Evolutionary conservation across 2,113 vertebrate genomes (phyloP).

Genomic region (Hemicordylus capensis): DNA sequence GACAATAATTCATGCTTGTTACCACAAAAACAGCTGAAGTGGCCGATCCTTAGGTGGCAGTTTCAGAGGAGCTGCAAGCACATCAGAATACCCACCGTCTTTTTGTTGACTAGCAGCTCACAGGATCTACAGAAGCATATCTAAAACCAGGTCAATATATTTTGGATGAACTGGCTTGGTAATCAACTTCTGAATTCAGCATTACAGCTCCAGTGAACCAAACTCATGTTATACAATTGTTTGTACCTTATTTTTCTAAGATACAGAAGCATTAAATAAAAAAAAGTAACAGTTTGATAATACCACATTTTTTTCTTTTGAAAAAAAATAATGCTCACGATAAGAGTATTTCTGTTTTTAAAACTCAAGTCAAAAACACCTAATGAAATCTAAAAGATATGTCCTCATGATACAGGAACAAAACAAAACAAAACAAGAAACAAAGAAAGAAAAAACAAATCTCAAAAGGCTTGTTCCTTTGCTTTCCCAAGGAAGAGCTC

Average conservation of each 20-base stretch:
- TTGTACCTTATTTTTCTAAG: no score
- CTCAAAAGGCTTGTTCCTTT: not conserved
- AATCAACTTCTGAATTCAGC: not conserved
- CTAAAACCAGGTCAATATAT: not conserved
- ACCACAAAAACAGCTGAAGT: not conserved
- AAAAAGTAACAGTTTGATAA: not conserved
- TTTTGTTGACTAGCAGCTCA: not conserved
- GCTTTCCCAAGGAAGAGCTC: constrained; percentile 20
- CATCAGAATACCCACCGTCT: not conserved
- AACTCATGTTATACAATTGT: no score
- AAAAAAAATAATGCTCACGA: not conserved
- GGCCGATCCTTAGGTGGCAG: no score
- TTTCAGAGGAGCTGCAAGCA: not conserved
- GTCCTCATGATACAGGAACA: not conserved
- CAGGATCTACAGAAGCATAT: not conserved
- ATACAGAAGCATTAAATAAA: no score
- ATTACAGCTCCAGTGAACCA: not conserved
- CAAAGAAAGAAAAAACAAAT: not conserved
- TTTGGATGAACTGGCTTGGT: not conserved
- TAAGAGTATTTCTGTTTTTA: not conserved
- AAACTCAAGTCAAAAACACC: not conserved
- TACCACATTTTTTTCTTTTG: not conserved
- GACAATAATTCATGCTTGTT: no score
- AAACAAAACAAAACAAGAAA: not conserved
- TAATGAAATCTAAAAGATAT: not conserved